Evolutionary conservation across 2,888 invertebrate species (phyloP).

Genomic region (Diachrysia chrysitis): DNA sequence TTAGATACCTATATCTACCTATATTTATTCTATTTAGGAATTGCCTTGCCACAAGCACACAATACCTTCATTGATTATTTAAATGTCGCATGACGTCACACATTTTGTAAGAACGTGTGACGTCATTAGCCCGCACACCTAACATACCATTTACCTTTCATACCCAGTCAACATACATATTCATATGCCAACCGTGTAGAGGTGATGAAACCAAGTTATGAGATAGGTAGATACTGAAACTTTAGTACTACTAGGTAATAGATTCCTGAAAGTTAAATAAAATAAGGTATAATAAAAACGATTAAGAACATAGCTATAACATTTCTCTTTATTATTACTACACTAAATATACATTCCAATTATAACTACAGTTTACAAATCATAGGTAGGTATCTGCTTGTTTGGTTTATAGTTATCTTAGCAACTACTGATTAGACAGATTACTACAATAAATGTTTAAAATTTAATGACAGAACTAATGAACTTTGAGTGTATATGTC

Average conservation of each 20-base stretch:
- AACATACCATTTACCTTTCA: no score
- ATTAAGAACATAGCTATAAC: neutral
- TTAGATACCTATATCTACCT: no score
- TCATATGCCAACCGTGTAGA: no score
- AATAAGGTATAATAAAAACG: neutral
- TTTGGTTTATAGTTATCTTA: slow-evolving; percentile 12
- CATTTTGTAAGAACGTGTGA: no score
- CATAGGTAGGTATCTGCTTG: slow-evolving; percentile 19
- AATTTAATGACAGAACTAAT: neutral
- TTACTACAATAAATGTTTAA: slow-evolving; percentile 11
- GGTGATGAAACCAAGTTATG: no score
- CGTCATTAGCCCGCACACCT: no score
- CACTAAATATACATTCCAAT: slow-evolving; percentile 39
- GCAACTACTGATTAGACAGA: slow-evolving; percentile 20
- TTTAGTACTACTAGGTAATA: neutral
- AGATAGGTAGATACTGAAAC: no score
- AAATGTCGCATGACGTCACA: no score
- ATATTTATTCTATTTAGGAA: neutral
- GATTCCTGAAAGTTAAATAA: neutral
- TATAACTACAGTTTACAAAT: slow-evolving; percentile 26
- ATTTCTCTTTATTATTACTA: slow-evolving; percentile 31
- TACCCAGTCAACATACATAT: no score
- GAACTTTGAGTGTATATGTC: neutral
- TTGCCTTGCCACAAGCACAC: neutral
- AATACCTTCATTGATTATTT: no score